Evolutionary conservation across 92 coral and sea anemone species (phyloP).

Genomic region (Heliopora coerulea): DNA sequence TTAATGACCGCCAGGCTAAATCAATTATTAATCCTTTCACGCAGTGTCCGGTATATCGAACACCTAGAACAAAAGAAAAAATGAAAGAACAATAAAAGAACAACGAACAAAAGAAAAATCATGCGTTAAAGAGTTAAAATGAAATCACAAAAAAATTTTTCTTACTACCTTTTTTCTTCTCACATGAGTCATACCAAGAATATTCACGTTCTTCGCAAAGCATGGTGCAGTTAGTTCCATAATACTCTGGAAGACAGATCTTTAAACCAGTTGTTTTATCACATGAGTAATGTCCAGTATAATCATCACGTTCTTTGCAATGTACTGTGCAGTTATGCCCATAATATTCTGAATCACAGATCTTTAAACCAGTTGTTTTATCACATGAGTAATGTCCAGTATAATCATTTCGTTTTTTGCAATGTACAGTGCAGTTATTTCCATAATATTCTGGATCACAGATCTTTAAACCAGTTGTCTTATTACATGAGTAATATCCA

Average conservation of each 20-base stretch:
- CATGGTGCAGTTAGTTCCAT: conserved; percentile 21
- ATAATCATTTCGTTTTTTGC: conserved; percentile 18
- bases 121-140: no score
- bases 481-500: conserved; percentile 38
- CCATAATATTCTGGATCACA: conserved; percentile 36
- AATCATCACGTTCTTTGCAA: conserved; percentile 20
- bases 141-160: no score
- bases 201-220: conserved; percentile 8
- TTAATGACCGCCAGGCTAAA: no score
- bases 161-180: background rate
- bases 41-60: no score
- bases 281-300: conserved; percentile 9
- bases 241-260: conserved; percentile 35
- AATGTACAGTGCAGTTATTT: conserved; percentile 18
- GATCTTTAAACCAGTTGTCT: conserved; percentile 11
- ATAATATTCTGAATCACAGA: conserved; percentile 25
- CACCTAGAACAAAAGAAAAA: no score
- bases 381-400: conserved; percentile 24
- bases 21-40: no score
- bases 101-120: no score
- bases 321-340: conserved; percentile 16
- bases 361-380: conserved; percentile 49
- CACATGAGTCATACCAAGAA: background rate
- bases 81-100: no score
- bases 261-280: conserved; percentile 46